Conservation (phyloP, 2,888 invertebrate genomes). For the Rotaria socialis region DNA sequence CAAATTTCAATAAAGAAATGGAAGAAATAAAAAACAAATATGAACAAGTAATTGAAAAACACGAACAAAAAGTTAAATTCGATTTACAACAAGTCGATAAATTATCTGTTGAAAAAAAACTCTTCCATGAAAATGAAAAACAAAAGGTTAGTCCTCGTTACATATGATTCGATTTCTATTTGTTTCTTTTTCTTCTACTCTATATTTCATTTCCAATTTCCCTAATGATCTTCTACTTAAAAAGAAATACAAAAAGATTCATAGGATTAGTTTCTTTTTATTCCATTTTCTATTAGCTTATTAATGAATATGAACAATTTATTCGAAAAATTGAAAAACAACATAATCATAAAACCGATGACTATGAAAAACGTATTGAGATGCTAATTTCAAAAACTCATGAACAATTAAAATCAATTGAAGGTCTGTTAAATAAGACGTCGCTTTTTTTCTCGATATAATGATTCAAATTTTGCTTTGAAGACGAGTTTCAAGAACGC, state of each 20-base stretch:
- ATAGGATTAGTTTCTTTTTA: not conserved
- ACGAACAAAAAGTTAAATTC: not conserved
- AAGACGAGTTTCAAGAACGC: constrained; percentile 8
- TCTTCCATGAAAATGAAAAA: constrained; percentile 9
- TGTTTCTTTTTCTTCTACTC: not conserved
- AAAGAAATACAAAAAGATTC: too few relatives aligned
- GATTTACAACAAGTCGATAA: not conserved
- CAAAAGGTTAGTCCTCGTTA: not conserved
- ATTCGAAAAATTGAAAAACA: constrained; percentile 34
- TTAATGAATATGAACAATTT: constrained; percentile 30
- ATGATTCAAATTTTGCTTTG: not conserved
- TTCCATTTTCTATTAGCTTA: not conserved
- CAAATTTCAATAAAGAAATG: not conserved
- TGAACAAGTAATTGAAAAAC: not conserved
- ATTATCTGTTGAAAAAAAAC: constrained; percentile 9
- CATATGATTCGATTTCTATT: not conserved
- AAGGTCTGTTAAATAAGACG: not conserved
- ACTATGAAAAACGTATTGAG: constrained; percentile 27
- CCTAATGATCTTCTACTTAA: not conserved
- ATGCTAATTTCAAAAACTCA: not conserved
- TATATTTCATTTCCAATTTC: not conserved
- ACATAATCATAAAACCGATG: not conserved
- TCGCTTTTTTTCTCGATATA: too few relatives aligned
- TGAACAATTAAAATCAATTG: constrained; percentile 32
- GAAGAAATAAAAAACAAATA: constrained; percentile 11